Percentiles rank a stretch among this genome's conserved stretches.
Evolutionary conservation across 2,888 invertebrate genomes (phyloP).

Genomic region (Taenaris catops): DNA sequence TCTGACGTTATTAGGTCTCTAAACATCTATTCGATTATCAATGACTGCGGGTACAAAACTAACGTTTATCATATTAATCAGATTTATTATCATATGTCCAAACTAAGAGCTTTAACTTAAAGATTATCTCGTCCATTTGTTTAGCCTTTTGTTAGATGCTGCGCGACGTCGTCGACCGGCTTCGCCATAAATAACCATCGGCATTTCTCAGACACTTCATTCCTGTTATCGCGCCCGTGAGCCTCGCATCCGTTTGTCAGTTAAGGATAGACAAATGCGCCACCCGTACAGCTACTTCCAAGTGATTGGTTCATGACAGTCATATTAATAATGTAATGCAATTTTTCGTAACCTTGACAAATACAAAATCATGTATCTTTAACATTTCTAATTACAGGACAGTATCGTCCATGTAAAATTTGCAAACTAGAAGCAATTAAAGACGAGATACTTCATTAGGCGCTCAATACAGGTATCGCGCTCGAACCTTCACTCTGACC

Average conservation of each 20-base stretch:
- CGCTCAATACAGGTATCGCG: slow-evolving; percentile 9
- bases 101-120: slow-evolving; percentile 33
- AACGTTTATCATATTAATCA: slow-evolving; percentile 19
- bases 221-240: slow-evolving; percentile 55
- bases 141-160: slow-evolving; percentile 60
- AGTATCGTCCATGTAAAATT: neutral
- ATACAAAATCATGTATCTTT: no score
- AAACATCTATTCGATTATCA: slow-evolving; percentile 4
- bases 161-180: slow-evolving; percentile 46
- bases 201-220: slow-evolving; percentile 62
- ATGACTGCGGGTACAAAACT: neutral
- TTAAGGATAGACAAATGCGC: slow-evolving; percentile 45
- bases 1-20: slow-evolving; percentile 7
- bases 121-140: slow-evolving; percentile 72
- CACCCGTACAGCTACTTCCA: slow-evolving; percentile 58
- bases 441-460: slow-evolving; percentile 6
- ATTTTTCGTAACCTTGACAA: no score
- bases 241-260: slow-evolving; percentile 70
- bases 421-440: slow-evolving; percentile 3
- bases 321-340: no score
- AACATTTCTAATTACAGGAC: neutral
- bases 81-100: slow-evolving; percentile 23
- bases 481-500: slow-evolving; percentile 27
- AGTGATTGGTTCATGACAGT: slow-evolving; percentile 36
- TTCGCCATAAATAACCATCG: slow-evolving; percentile 70